phyloP scores from a whole-genome alignment of 2,113 vertebrate species.

The Microcebus griseorufus region DNA sequence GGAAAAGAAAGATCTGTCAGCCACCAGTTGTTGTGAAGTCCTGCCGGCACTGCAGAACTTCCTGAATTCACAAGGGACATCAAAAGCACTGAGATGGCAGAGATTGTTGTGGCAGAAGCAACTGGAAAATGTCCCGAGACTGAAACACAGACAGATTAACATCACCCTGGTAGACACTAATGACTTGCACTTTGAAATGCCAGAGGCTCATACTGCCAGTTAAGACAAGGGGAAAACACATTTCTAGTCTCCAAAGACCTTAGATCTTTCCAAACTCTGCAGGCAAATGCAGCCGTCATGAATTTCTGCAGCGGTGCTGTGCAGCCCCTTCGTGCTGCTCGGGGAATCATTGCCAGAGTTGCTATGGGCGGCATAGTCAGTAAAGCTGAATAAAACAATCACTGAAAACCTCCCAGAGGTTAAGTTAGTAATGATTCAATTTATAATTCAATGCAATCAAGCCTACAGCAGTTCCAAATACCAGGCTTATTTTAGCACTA shows the following conservation, averaged over 20 bases:
- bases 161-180: constrained; percentile 87
- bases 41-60: constrained; percentile 83
- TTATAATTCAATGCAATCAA: constrained; percentile 84
- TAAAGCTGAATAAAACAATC: constrained; percentile 88
- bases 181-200: constrained; percentile 90
- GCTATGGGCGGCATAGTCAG: constrained; percentile 83
- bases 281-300: constrained; percentile 85
- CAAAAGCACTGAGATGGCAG: constrained; percentile 88
- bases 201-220: constrained; percentile 88
- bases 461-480: constrained; percentile 81
- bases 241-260: constrained; percentile 87
- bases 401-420: constrained; percentile 85
- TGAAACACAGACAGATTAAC: constrained; percentile 91
- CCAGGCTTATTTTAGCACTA: constrained; percentile 64
- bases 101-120: constrained; percentile 91
- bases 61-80: constrained; percentile 86
- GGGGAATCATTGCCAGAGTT: constrained; percentile 87
- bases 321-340: constrained; percentile 82
- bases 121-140: constrained; percentile 90
- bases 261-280: constrained; percentile 89
- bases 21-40: constrained; percentile 79
- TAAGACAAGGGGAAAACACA: constrained; percentile 89
- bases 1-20: constrained; percentile 78
- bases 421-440: constrained; percentile 85
- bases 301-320: constrained; percentile 84